Percentiles rank a stretch among this genome's conserved stretches.
phyloP scores from a whole-genome alignment of 2,797 vertebrate species.

The Spea hammondii region DNA sequence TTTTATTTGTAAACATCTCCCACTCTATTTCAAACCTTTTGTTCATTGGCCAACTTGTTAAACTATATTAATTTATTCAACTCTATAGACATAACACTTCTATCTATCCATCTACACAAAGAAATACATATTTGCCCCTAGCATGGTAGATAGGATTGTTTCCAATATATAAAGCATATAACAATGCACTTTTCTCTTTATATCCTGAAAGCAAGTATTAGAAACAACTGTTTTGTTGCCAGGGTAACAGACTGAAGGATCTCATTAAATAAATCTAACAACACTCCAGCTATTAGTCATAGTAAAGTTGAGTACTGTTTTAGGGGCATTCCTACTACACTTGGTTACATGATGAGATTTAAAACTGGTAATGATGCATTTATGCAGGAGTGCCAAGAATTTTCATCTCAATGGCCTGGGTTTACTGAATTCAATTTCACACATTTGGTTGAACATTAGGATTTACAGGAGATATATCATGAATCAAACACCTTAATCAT shows the following conservation, averaged over 20 bases:
- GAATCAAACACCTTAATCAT: too few species aligned
- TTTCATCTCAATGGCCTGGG: slow-evolving; percentile 19
- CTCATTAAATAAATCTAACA: slow-evolving; percentile 31
- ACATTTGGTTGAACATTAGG: background rate
- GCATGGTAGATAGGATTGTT: slow-evolving; percentile 36
- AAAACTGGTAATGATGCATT: slow-evolving; percentile 39
- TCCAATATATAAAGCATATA: slow-evolving; percentile 36
- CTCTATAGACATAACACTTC: background rate
- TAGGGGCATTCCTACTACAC: slow-evolving; percentile 19
- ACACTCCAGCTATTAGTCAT: slow-evolving; percentile 37
- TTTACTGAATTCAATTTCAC: slow-evolving; percentile 17
- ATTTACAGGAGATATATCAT: background rate
- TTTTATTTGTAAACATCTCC: too few species aligned
- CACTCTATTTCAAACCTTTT: too few species aligned
- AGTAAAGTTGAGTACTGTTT: slow-evolving; percentile 18
- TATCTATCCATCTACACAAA: slow-evolving; percentile 9
- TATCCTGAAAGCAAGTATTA: slow-evolving; percentile 34
- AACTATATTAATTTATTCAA: too few species aligned
- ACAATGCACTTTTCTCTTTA: slow-evolving; percentile 15
- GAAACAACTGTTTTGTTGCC: slow-evolving; percentile 34
- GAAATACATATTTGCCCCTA: slow-evolving; percentile 20
- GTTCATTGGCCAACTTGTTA: too few species aligned
- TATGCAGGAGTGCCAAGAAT: slow-evolving; percentile 34
- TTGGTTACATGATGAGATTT: slow-evolving; percentile 32
- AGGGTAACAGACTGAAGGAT: slow-evolving; percentile 27